Base-by-base conservation (phyloP, 2,888 invertebrate species). In the Saturnia japonica region DNA sequence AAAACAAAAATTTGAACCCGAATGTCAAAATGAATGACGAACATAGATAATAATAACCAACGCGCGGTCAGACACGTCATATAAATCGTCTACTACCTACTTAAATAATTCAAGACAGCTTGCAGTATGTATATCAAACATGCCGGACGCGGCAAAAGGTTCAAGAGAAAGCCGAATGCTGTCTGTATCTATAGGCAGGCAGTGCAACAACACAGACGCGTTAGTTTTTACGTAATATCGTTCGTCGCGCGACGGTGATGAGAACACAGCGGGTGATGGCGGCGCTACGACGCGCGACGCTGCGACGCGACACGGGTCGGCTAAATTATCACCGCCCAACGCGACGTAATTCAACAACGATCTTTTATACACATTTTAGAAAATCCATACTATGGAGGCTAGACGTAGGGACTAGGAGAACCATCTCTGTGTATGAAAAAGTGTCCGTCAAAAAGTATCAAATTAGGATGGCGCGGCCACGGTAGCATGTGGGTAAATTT, bases 211-310 rank as follows among this genome's bases (percentile, higher is more conserved):
- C 79, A 78, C 75, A 77, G 77, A 75, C 80, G 76, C 79, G 80
- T 76, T 80, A 79, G 83, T 85, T 85, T 85, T 88, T 86, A 85
- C 85, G 83, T 87, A 85, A 85, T 80, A 6, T 34, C 34, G 34
- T 34, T 2, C 34, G 67, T 45, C 57, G 57, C 25, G 25, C 57
- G 25, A 9, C 70, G 69, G 73, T 70, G 76, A 72, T 74, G 77
- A 72, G 77, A 73, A 76, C 75, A 70, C 80, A 76, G 76, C 78
- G 75, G 78, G 81, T 75, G 81, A 77, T 79, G 73, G 74, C 73
- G 72, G 70, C 57, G n/a, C 73, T 75, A 75, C 73, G 69, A 68
- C 67, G 73, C 72, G 71, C 71, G 73, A 75, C 72, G 75, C 51
- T 71, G 71, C 75, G 80, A 70, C 77, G 76, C 70, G 75, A 76